Evolutionary conservation across 2,113 vertebrate species (phyloP), one percentile per base, ranked within the genome.

Genomic region (Datnioides undecimradiatus): DNA sequence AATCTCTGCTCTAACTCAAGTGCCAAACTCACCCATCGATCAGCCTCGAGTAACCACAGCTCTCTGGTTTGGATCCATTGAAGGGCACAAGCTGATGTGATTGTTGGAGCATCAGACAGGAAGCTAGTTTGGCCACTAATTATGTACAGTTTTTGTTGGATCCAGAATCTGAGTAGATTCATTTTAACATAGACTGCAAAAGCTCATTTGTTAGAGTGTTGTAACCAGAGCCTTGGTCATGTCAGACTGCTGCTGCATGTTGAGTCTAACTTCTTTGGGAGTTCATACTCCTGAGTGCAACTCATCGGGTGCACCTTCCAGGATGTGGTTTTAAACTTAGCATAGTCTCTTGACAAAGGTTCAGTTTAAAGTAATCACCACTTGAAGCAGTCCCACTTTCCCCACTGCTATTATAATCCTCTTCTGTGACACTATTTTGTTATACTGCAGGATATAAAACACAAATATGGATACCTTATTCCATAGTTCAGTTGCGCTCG

Each of bases 21-120:
- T 27, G 66, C 27, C 36, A 62, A 45, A 71, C 65, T 62, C 38
- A 25, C 4, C 12, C 52, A 49, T 75, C 17, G 16, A 64, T 76
- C n/a, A 41, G 49, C 29, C 41, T 40, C 57, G 65, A 48, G 16
- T 27, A 17, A 66, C 21, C 16, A 25, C 31, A 27, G 16, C 34
- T 8, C 25, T 58, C n/a, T 41, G 34, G 34, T 70, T 81, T 40
- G 19, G 25, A 48, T 62, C 21, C 16, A 55, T 64, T 41, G 41
- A 38, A 65, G 17, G 36, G 16, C 25, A 17, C 14, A 43, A 40
- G 40, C 31, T 68, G 23, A 29, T 31, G 25, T 52, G 36, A 64
- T 33, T 43, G 33, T 41, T 64, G 49, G 49, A 52, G 48, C 54
- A 52, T 36, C 27, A 74, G 36, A 38, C 8, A 33, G 33, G 27